These are phyloP conservation scores for Cyrtorhinus lividipennis DNA, from an alignment of 1,140 invertebrate species.

Conservation along the genomic window DNA sequence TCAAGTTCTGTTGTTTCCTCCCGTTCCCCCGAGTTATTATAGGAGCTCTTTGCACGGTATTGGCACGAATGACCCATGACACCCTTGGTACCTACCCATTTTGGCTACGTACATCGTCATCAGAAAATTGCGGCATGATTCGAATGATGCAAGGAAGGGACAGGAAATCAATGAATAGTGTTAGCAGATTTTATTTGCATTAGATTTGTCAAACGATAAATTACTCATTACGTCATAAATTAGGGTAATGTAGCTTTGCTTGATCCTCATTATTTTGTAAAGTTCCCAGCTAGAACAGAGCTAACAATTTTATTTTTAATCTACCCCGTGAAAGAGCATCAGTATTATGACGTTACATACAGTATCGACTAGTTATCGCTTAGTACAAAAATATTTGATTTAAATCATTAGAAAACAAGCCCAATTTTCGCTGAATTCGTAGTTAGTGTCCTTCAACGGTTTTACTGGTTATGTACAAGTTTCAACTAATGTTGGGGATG, in stretches of 20 bases:
- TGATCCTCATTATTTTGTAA: neutral
- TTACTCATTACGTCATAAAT: neutral
- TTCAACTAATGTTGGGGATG: neutral
- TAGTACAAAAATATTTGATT: conserved; percentile 6
- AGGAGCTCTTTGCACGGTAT: too few species aligned
- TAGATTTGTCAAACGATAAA: neutral
- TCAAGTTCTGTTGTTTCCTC: too few species aligned
- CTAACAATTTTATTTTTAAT: neutral
- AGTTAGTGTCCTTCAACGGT: neutral
- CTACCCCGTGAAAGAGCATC: neutral
- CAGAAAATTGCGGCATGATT: too few species aligned
- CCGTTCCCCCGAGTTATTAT: too few species aligned
- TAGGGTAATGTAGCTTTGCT: neutral
- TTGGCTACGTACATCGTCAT: too few species aligned
- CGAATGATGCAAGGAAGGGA: too few species aligned
- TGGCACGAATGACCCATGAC: too few species aligned
- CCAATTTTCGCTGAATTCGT: neutral
- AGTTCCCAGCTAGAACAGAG: neutral
- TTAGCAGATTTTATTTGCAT: neutral
- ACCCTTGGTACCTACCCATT: too few species aligned
- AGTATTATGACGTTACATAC: neutral
- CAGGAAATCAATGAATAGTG: neutral
- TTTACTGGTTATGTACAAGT: neutral
- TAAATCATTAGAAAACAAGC: neutral
- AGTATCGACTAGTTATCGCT: conserved; percentile 2